Evolutionary conservation across 2,113 vertebrate species (phyloP).

Genomic region (Tragelaphus imberbis): DNA sequence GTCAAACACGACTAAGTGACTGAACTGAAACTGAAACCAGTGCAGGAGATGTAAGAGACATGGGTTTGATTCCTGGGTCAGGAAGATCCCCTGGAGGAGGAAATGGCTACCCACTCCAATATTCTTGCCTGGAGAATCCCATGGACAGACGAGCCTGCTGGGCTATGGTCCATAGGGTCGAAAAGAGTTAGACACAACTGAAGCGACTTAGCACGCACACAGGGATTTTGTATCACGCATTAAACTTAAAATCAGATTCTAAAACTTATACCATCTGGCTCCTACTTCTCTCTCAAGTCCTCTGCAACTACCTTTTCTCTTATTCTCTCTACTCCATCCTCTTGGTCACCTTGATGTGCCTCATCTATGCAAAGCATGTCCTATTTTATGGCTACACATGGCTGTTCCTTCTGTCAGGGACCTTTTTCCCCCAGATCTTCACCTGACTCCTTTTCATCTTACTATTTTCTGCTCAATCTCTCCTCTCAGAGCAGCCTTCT

Average conservation of each 20-base stretch:
- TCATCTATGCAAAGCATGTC: neutral
- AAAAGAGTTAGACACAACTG: neutral
- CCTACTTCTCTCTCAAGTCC: neutral
- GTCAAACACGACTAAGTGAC: fast-evolving
- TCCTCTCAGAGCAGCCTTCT: neutral
- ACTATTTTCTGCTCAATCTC: neutral
- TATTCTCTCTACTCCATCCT: neutral
- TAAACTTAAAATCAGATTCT: slow-evolving; percentile 21
- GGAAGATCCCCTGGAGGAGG: neutral
- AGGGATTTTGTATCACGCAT: neutral
- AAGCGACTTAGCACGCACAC: neutral
- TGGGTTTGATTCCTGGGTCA: neutral
- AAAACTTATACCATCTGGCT: neutral
- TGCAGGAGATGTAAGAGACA: neutral
- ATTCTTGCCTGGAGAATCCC: neutral
- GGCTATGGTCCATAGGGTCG: neutral
- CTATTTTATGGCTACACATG: neutral
- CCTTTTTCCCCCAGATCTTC: neutral
- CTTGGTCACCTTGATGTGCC: neutral
- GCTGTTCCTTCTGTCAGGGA: neutral
- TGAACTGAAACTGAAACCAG: neutral
- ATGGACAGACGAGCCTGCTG: neutral
- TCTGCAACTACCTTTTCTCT: neutral
- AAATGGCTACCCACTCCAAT: neutral
- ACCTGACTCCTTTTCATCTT: neutral